Conservation (phyloP, 1,140 invertebrate species). For the Physella acuta region DNA sequence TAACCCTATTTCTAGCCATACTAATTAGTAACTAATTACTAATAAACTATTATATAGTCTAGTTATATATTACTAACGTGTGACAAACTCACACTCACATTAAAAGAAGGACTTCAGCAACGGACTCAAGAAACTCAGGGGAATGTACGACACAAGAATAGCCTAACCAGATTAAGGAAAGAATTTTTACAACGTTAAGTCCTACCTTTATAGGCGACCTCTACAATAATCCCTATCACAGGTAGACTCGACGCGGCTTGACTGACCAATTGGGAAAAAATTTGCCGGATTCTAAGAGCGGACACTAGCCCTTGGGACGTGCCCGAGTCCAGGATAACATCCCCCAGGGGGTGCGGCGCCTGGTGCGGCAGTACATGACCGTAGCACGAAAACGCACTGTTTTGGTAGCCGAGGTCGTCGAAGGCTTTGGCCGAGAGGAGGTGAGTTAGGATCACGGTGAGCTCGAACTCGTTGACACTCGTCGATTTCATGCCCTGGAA, state of each 20-base stretch:
- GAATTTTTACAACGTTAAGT: neutral
- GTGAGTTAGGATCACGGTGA: conserved; percentile 26
- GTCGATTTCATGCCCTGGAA: conserved; percentile 30
- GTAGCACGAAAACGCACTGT: conserved; percentile 14
- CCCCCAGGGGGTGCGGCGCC: conserved; percentile 15
- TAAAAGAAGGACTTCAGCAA: too few species aligned
- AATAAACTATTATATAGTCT: too few species aligned
- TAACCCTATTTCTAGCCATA: too few species aligned
- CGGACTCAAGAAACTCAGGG: too few species aligned
- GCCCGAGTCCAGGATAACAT: conserved; percentile 16
- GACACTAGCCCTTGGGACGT: conserved; percentile 12
- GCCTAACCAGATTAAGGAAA: neutral
- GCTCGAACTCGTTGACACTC: conserved; percentile 29
- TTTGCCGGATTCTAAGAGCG: conserved; percentile 5
- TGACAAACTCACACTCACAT: too few species aligned
- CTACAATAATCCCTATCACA: neutral
- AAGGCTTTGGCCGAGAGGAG: conserved; percentile 22
- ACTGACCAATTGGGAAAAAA: conserved; percentile 15
- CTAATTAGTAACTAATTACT: too few species aligned
- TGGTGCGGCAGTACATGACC: conserved; percentile 13
- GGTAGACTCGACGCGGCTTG: conserved; percentile 7
- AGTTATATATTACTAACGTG: too few species aligned
- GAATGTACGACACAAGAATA: too few species aligned
- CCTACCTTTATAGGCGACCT: conserved; percentile 10
- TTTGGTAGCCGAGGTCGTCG: conserved; percentile 12